Percentiles rank a stretch among this genome's conserved stretches.
phyloP scores from a whole-genome alignment of 2,113 vertebrate species.

The Rhinolophus sinicus region DNA sequence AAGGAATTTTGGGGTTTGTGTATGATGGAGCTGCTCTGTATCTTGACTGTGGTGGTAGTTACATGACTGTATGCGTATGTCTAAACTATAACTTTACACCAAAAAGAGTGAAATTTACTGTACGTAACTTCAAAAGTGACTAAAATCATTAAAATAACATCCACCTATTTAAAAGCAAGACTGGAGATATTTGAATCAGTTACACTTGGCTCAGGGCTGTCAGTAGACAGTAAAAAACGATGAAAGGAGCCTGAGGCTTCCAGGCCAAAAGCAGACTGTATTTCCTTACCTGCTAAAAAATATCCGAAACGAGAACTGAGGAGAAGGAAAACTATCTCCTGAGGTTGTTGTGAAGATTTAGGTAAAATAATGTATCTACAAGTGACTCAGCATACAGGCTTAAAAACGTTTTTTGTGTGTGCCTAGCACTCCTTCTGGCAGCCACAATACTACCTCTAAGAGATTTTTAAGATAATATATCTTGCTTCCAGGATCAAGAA shows the following conservation, averaged over 20 bases:
- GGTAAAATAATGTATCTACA: neutral
- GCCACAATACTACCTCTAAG: too few species aligned
- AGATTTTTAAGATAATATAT: neutral
- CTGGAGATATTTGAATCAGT: neutral
- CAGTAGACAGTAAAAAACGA: rapidly evolving
- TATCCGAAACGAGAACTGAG: neutral
- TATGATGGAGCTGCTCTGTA: rapidly evolving
- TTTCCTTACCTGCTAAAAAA: neutral
- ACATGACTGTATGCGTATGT: rapidly evolving
- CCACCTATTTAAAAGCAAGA: neutral
- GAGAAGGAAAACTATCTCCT: neutral
- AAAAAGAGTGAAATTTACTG: neutral
- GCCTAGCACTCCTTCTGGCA: neutral
- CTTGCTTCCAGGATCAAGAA: neutral
- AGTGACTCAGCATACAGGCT: neutral
- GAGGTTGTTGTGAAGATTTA: neutral
- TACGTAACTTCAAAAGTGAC: neutral
- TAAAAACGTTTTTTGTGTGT: neutral
- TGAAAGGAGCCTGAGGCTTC: neutral
- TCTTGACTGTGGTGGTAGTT: neutral
- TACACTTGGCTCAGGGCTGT: neutral
- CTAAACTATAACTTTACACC: neutral
- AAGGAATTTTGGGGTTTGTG: neutral
- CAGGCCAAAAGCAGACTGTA: neutral
- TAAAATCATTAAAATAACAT: neutral